Evolutionary conservation across 2,888 invertebrate genomes (phyloP), one percentile per base, ranked within the genome.

Genomic region (Dascillus cervinus): DNA sequence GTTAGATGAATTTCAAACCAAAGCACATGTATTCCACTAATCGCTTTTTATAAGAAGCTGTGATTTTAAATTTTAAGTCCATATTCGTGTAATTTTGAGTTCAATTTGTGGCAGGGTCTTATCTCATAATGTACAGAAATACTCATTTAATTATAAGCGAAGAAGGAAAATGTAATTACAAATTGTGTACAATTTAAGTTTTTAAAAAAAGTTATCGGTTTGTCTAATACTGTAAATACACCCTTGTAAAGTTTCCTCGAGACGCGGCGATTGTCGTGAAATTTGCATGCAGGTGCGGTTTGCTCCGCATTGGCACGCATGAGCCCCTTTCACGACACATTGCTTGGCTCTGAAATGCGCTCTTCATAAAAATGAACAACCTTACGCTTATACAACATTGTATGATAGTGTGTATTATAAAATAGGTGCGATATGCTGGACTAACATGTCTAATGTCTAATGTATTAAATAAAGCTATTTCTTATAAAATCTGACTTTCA

Each of bases 381-480:
- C 57, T 52, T 60, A 60, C 59, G 62, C 62, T 62, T 61, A 59
- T 48, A 50, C 53, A 49, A 53, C 45, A 49, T 34, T 44, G 46
- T 47, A 52, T 49, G 32, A 56, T 53, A 51, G 50, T 34, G 41
- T 47, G 42, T 46, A 50, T 48, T 49, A 50, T 47, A 47, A 26
- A 35, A 29, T 39, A 29, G 35, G 28, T 47, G 50, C 51, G 52
- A 44, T 35, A 42, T 42, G 40, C 43, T 43, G 41, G 50, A 50
- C 45, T 51, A 49, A 45, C 36, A 44, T 37, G 41, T 50, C n/a
- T n/a, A n/a, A 49, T 50, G 46, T 49, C 51, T 53, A 51, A 53
- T 52, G 52, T 58, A 55, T 47, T 47, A 36, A 58, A 55, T 56
- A 56, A 61, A 58, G 56, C 55, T 60, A 56, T 59, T 61, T 59